Evolutionary conservation across 2,888 invertebrate species (phyloP), one percentile per base, ranked within the genome.

Genomic region (Phaedon cochleariae): DNA sequence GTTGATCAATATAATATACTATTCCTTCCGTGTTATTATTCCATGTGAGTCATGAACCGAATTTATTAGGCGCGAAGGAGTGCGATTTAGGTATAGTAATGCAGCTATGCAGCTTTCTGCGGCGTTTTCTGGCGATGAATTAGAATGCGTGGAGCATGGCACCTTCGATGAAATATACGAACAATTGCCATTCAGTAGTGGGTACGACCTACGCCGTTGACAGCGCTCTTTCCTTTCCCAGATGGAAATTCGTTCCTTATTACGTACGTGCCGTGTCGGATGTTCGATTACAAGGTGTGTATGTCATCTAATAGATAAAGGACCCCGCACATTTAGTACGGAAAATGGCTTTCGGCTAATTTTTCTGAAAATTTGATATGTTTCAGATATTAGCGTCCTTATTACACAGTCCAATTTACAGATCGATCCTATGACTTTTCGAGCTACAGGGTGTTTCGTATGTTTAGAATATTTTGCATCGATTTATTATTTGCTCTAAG

Each of bases 21-120:
- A n/a, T n/a, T n/a, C n/a, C n/a, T n/a, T n/a, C n/a, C n/a, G n/a
- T n/a, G n/a, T n/a, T n/a, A n/a, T n/a, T n/a, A n/a, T 48, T 34
- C 17, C 26, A 46, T n/a, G n/a, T n/a, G 48, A 49, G 37, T 41
- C 59, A 59, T 65, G 59, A 63, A 63, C 29, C 52, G 46, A 46
- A 67, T 67, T 61, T 67, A 67, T 67, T 64, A 58, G 53, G 64
- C 63, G 64, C 60, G 63, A 67, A 60, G 58, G 61, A 61, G 57
- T 53, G 64, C 52, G 55, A 61, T 60, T 58, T 60, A 57, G 61
- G 57, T 46, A n/a, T n/a, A 21, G 51, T 59, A 53, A 67, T 67
- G 63, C 62, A 60, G 52, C 55, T 45, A 26, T 26, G 63, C 12
- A 34, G 37, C 29, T 34, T 18, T 54, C 37, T 54, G 34, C 54